Evolutionary conservation across 2,113 vertebrate genomes (phyloP).

Genomic region (Limnothrissa miodon): DNA sequence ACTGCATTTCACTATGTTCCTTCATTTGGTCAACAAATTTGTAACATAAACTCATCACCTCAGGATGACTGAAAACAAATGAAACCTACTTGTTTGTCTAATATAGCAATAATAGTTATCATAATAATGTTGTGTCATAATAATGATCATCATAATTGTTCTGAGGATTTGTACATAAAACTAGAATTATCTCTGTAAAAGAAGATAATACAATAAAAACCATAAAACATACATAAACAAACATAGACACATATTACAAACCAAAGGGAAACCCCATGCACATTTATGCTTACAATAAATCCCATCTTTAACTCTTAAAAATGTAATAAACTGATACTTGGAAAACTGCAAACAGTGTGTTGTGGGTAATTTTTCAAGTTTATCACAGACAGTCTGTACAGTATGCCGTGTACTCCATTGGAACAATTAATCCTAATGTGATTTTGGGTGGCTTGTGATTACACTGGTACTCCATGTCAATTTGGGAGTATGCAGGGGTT

Average conservation of each 20-base stretch:
- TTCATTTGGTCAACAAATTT: no score
- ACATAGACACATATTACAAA: not conserved
- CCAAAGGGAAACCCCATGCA: not conserved
- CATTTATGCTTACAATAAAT: not conserved
- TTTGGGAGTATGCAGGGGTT: conserved; percentile 21
- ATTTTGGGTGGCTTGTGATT: conserved; percentile 27
- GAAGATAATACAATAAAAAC: not conserved
- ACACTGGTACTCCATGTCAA: conserved; percentile 16
- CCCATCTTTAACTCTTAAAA: not conserved
- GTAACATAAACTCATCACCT: not conserved
- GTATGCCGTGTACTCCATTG: not conserved
- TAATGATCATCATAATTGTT: no score
- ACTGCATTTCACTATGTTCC: no score
- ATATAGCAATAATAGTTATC: no score
- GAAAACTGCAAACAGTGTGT: not conserved
- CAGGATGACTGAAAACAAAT: not conserved
- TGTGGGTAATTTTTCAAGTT: conserved; percentile 1
- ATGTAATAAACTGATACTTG: not conserved
- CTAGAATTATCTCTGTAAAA: no score
- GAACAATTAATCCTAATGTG: conserved; percentile 30
- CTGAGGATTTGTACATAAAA: no score
- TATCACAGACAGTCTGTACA: not conserved
- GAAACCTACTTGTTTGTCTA: no score
- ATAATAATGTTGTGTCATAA: no score
- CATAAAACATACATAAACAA: not conserved